These are phyloP conservation scores for Bradypus variegatus DNA, from an alignment of 2,797 vertebrate species.

Conservation along the genomic window DNA sequence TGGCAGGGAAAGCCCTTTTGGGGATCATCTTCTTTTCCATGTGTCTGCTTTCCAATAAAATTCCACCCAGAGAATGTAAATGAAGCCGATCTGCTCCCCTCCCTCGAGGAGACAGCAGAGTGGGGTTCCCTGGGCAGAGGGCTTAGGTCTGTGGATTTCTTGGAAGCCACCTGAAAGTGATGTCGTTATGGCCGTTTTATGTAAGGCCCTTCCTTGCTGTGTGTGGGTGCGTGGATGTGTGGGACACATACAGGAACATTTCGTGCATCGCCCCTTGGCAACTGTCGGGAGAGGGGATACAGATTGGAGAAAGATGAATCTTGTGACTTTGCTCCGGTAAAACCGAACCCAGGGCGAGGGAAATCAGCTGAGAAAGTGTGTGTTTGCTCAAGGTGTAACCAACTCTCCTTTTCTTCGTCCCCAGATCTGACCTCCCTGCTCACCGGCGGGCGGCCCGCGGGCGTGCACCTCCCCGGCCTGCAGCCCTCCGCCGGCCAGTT, in stretches of 20 bases:
- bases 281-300: background rate
- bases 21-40: background rate
- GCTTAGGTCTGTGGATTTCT: background rate
- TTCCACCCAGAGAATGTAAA: background rate
- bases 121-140: background rate
- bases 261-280: background rate
- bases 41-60: conserved; percentile 17
- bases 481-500: conserved; percentile 90
- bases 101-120: background rate
- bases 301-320: background rate
- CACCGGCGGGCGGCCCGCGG: conserved; percentile 88
- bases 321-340: background rate
- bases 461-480: conserved; percentile 84
- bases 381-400: conserved; percentile 59
- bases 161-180: background rate
- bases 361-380: background rate
- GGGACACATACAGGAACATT: background rate
- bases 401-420: conserved; percentile 69
- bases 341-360: background rate
- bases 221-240: background rate
- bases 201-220: background rate
- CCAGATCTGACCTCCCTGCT: conserved; percentile 98
- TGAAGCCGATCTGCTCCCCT: background rate
- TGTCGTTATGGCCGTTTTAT: background rate
- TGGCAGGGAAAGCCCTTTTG: background rate